Evolutionary conservation across 2,888 invertebrate species (phyloP).

Genomic region (Clusia tigrina): DNA sequence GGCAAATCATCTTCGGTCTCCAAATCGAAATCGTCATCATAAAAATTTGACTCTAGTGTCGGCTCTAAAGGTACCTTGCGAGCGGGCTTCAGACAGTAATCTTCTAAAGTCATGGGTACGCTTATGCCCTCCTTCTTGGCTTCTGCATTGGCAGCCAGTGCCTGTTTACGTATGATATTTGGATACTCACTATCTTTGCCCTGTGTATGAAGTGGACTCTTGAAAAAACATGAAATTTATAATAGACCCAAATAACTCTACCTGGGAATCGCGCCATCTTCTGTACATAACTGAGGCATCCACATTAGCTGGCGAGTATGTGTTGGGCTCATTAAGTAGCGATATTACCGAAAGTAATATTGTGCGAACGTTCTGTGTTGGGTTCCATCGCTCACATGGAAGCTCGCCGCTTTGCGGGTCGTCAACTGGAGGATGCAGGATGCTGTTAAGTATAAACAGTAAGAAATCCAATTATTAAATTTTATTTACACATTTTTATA

Average conservation of each 20-base stretch:
- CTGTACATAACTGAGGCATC: slow-evolving; percentile 99
- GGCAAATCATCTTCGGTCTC: slow-evolving; percentile 75
- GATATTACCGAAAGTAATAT: slow-evolving; percentile 98
- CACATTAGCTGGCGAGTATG: slow-evolving; percentile 98
- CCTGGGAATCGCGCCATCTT: slow-evolving; percentile 95
- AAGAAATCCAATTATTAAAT: too few species aligned
- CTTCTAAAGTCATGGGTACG: slow-evolving; percentile 96
- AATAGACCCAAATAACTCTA: slow-evolving; percentile 27
- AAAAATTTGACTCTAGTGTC: slow-evolving; percentile 90
- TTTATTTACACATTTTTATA: too few species aligned
- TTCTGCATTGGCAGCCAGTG: slow-evolving; percentile 90
- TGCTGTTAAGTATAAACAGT: too few species aligned
- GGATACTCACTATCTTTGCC: slow-evolving; percentile 99
- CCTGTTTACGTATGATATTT: slow-evolving; percentile 97
- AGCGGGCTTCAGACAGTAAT: slow-evolving; percentile 95
- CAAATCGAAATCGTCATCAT: slow-evolving; percentile 93
- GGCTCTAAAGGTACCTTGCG: slow-evolving; percentile 86
- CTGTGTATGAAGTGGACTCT: slow-evolving; percentile 42
- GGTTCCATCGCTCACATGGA: slow-evolving; percentile 99
- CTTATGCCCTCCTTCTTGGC: slow-evolving; percentile 97
- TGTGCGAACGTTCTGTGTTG: slow-evolving; percentile 99
- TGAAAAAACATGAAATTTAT: not conserved
- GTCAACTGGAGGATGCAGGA: slow-evolving; percentile 98
- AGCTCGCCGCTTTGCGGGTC: slow-evolving; percentile 99
- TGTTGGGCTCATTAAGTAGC: slow-evolving; percentile 98